Base-by-base conservation (phyloP, 1,140 invertebrate species). In the Nebria ingens region DNA sequence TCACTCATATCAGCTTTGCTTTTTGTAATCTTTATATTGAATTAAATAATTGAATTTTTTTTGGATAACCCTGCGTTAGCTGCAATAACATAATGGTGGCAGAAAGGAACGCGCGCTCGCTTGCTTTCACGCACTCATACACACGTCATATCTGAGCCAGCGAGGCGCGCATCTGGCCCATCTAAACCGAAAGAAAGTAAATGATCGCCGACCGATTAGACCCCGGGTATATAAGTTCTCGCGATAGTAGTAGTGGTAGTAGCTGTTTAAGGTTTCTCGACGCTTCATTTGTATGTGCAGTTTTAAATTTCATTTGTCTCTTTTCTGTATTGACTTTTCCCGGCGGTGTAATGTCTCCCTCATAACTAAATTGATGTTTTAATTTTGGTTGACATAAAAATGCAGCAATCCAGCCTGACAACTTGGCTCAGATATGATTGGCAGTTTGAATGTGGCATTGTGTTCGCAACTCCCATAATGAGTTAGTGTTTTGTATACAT, bases 391-490 rank as follows among this genome's bases (percentile, higher is more conserved):
- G n/a, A 6, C 6, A 34, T 34, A 34, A 34, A 34, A 34, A 34
- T n/a, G n/a, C n/a, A 34, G n/a, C n/a, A 4, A 45, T 45, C 9
- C 9, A 45, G 40, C 40, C 40, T 73, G 70, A 12, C 64, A 68
- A 75, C 62, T 62, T 78, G 78, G 76, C 78, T 81, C 79, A 80
- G 79, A 80, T 80, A 80, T 80, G 78, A 80, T 79, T 52, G 75
- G 72, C 71, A 75, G 71, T 79, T 79, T 79, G 77, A 79, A 65
- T 77, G 77, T 80, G 77, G 78, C 78, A 78, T 67, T 69, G 76
- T 78, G 73, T 76, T 76, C 71, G 68, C 40, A 29, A 29, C 25
- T 29, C 25, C 25, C 25, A 6, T 29, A 29, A 29, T 6, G 25
- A 29, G 25, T 29, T 29, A 29, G 25, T 29, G 4, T 13, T 13